Evolutionary conservation across 2,888 invertebrate species (phyloP).

Genomic region (Cylloceria caligata): DNA sequence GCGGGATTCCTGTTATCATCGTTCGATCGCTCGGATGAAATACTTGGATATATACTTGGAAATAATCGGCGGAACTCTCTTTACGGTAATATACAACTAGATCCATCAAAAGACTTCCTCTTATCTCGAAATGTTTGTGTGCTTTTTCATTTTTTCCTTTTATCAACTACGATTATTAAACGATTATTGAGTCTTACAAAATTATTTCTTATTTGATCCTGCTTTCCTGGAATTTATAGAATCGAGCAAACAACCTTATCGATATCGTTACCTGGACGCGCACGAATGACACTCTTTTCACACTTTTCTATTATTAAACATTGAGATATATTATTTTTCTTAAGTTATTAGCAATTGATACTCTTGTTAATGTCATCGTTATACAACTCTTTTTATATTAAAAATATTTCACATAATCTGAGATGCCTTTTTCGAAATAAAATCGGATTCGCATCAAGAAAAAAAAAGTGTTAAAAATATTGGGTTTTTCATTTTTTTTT

Average conservation of each 20-base stretch:
- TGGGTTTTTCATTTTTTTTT: too few species aligned
- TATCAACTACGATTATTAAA: background rate
- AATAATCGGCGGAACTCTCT: constrained; percentile 29
- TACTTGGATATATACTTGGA: background rate
- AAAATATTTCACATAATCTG: background rate
- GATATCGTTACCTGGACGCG: background rate
- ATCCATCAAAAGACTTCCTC: constrained; percentile 15
- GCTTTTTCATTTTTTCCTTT: background rate
- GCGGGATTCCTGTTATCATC: constrained; percentile 19
- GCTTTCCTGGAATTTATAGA: background rate
- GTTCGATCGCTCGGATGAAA: background rate
- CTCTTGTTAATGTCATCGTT: background rate
- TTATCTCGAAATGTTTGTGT: constrained; percentile 12
- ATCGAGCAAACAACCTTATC: constrained; percentile 5
- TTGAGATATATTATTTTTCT: background rate
- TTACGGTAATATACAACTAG: constrained; percentile 15
- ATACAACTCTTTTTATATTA: background rate
- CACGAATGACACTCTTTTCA: background rate
- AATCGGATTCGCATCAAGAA: too few species aligned
- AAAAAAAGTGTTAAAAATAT: too few species aligned
- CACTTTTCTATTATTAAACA: background rate
- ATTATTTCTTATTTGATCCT: background rate
- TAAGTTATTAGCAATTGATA: background rate
- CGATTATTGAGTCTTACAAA: background rate
- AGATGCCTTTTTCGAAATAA: too few species aligned